Conservation (phyloP, 2,888 invertebrate genomes). For the Leucoma salicis region DNA sequence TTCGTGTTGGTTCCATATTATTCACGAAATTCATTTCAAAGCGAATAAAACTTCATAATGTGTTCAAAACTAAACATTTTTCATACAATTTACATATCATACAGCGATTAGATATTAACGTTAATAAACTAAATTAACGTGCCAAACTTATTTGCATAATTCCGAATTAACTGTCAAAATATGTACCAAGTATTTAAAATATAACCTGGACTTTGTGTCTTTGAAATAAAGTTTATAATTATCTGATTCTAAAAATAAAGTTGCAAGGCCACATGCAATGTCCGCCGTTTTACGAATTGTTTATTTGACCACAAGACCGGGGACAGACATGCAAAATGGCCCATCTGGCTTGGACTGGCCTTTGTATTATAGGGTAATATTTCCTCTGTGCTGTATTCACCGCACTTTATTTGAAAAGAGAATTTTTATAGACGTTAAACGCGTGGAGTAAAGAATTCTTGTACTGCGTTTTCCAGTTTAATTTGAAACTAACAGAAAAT, state of each 20-base stretch:
- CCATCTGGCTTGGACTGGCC: constrained; percentile 34
- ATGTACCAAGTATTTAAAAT: neutral
- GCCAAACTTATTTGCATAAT: constrained; percentile 33
- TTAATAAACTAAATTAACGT: constrained; percentile 31
- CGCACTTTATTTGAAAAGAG: constrained; percentile 24
- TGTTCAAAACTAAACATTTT: constrained; percentile 8
- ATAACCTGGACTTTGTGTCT: neutral
- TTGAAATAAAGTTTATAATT: constrained; percentile 16
- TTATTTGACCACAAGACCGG: constrained; percentile 36
- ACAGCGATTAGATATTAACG: constrained; percentile 28
- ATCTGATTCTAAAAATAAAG: constrained; percentile 21
- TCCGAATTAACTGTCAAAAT: constrained; percentile 34
- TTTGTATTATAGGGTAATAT: constrained; percentile 38
- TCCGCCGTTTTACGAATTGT: constrained; percentile 36
- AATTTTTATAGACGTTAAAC: constrained; percentile 23
- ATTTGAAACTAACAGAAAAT: neutral
- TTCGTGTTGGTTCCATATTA: constrained; percentile 7
- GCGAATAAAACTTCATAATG: constrained; percentile 7
- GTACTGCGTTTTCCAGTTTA: constrained; percentile 2
- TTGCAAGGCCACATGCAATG: constrained; percentile 33
- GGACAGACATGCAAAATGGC: constrained; percentile 37
- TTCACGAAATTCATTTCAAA: constrained; percentile 5
- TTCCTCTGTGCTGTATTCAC: constrained; percentile 24
- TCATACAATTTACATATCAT: constrained; percentile 27
- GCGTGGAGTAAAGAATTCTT: constrained; percentile 12